A percentile compares a stretch with the other conserved stretches of the same genome.
These are phyloP conservation scores for Octodon degus DNA, from an alignment of 2,113 vertebrate genomes.

Conservation along the genomic window DNA sequence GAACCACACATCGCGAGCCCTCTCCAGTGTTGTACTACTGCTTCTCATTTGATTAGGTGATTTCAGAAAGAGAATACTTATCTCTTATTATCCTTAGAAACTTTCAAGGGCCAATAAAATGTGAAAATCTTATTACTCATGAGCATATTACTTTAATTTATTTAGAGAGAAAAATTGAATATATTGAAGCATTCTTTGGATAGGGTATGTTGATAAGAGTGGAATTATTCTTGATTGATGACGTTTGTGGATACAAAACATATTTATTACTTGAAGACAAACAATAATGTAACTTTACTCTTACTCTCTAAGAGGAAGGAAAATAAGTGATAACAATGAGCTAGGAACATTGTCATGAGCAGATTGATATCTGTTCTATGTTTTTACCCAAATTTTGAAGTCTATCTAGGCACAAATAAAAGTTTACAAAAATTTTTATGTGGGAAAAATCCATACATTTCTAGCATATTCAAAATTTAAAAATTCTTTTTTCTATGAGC, in stretches of 20 bases:
- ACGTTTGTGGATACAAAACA: neutral
- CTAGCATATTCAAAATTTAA: neutral
- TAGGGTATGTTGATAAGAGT: neutral
- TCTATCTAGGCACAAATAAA: neutral
- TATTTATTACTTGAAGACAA: neutral
- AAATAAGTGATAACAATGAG: neutral
- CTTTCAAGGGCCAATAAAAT: neutral
- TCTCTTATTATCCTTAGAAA: neutral
- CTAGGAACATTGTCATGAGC: neutral
- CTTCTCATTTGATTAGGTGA: neutral
- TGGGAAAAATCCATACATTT: neutral
- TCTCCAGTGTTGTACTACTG: too few relatives aligned
- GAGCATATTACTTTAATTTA: slow-evolving; percentile 45
- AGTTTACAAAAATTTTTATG: neutral
- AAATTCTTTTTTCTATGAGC: neutral
- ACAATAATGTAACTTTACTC: neutral
- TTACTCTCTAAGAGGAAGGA: neutral
- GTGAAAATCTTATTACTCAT: slow-evolving; percentile 28
- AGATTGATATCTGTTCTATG: neutral
- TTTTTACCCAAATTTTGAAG: neutral
- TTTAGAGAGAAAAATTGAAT: slow-evolving; percentile 53
- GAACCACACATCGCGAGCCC: rapidly evolving
- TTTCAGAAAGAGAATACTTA: neutral
- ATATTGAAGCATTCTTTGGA: slow-evolving; percentile 19
- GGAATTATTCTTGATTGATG: neutral